Conservation (phyloP, 2,797 vertebrate species). For the Leptodactylus fallax region DNA sequence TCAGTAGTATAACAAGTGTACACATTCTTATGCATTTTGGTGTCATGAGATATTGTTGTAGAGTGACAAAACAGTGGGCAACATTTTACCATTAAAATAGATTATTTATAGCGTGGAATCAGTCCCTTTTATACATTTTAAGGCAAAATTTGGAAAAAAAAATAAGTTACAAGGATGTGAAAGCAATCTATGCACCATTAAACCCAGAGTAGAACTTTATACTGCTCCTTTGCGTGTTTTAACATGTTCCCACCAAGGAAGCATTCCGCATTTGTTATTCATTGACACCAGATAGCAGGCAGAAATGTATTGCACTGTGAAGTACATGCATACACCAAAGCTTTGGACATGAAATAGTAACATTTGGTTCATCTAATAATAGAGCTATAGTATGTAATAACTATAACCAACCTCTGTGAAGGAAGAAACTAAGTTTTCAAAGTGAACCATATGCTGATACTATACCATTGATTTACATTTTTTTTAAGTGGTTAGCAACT, state of each 20-base stretch:
- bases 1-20: conserved; percentile 93
- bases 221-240: not conserved
- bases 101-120: conserved; percentile 12
- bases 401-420: not conserved
- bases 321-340: not conserved
- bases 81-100: conserved; percentile 12
- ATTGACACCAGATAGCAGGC: not conserved
- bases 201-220: not conserved
- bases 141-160: not conserved
- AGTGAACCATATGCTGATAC: not conserved
- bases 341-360: not conserved
- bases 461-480: not conserved
- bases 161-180: not conserved
- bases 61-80: not conserved
- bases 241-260: not conserved
- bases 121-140: conserved; percentile 26
- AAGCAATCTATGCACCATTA: not conserved
- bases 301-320: not conserved
- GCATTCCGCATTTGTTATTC: not conserved
- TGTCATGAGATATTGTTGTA: conserved; percentile 56
- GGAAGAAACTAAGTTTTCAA: not conserved
- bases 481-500: not conserved
- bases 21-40: conserved; percentile 79
- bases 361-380: not conserved
- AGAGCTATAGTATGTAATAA: not conserved